Base-by-base conservation (phyloP, 2,113 vertebrate species). In the Entelurus aequoreus region DNA sequence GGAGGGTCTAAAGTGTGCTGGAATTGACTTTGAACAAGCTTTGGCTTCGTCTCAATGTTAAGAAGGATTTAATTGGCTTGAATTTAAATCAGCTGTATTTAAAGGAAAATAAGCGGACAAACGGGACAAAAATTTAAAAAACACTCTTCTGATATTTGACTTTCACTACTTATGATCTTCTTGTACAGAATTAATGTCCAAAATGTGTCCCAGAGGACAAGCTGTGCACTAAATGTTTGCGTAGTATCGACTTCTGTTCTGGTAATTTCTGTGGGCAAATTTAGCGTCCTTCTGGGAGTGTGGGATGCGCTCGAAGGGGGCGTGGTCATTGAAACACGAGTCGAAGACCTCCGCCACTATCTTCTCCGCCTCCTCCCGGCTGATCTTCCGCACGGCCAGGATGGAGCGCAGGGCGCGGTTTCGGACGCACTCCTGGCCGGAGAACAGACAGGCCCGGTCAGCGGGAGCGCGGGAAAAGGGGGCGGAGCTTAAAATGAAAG, bases 341-440 rank as follows among this genome's bases (percentile, higher is more conserved):
- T 94, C 90, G 75, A 99, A 98, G 68, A 99, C 97, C 63, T 94
- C 93, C 54, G 96, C 90, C 7, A 98, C 93, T 4, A 94, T 93
- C 72, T 93, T 94, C 79, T 93, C 86, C 0, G 95, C 96, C 0
- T 85, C 87, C 76, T 93, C 92, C 68, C 64, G 87, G 79, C 87
- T 95, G 28, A 97, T 79, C 70, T 94, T 94, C 79, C 96, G 90
- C 68, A 97, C 94, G 8, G 96, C 95, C 56, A 98, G 71, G 80
- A 99, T 95, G 63, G 97, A 98, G 71, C 93, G 93, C 53, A 94
- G 76, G 7, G 97, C 97, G 36, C 94, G 91, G 71, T 90, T 90
- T 63, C 94, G 88, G 48, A 98, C 94, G 48, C 96, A 99, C 53
- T 89, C 87, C 97, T 99, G 79, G 40, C 0, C 12, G 42, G 6